These are phyloP conservation scores for Phaetusa simplex DNA, from an alignment of 2,113 vertebrate species.

Conservation along the genomic window DNA sequence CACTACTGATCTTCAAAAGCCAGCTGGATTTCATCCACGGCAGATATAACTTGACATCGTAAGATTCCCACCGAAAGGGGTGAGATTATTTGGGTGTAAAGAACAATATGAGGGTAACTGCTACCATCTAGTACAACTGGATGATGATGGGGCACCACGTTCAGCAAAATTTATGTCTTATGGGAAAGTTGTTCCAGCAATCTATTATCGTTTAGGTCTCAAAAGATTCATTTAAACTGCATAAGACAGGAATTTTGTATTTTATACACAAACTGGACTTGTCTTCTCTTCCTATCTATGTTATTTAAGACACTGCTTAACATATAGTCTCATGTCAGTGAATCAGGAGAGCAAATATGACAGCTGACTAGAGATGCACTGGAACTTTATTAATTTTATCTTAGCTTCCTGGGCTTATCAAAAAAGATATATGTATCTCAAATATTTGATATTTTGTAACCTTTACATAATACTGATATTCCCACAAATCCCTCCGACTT, in stretches of 20 bases:
- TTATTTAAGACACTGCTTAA: not conserved
- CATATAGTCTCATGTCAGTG: not conserved
- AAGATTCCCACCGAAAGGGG: not conserved
- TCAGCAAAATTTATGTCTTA: not conserved
- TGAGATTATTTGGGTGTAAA: not conserved
- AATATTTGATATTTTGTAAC: not conserved
- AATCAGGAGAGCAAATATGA: not conserved
- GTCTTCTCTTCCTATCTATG: not conserved
- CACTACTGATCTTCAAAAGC: not conserved
- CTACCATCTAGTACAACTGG: not conserved
- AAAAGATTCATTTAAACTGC: not conserved
- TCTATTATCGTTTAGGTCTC: not conserved
- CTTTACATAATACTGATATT: not conserved
- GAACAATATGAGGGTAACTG: not conserved
- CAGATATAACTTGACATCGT: not conserved
- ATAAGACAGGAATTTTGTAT: not conserved
- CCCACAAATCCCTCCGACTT: not conserved
- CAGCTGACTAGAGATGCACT: not conserved
- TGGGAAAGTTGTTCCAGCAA: not conserved
- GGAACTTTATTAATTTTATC: constrained; percentile 12
- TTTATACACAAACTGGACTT: not conserved
- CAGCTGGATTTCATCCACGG: not conserved
- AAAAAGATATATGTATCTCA: not conserved
- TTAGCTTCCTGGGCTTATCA: not conserved
- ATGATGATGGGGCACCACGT: not conserved